Base-by-base conservation (phyloP, 1,140 invertebrate species). In the Amphibalanus amphitrite region DNA sequence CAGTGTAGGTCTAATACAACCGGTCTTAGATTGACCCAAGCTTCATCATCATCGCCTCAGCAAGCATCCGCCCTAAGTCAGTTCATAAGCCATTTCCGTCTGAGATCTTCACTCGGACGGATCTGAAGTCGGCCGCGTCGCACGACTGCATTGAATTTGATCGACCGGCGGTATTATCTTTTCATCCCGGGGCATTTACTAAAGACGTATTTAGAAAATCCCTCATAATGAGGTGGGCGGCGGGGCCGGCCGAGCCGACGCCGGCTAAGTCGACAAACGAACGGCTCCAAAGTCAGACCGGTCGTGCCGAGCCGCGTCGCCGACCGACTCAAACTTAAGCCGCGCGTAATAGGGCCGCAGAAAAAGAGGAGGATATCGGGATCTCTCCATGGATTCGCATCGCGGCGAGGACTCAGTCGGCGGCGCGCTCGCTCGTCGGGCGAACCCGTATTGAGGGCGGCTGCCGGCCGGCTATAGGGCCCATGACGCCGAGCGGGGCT, bases 141-240 rank as follows among this genome's bases (percentile, higher is more conserved):
- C 47, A 13, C 13, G 10, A 23, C 47, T 59, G 17, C 47, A 59
- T 59, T 59, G 47, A 59, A 59, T 59, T 59, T 59, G 47, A 59
- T 59, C 47, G 47, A 59, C 47, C 47, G 47, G 10, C 13, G 47
- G 47, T 23, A 59, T 59, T 59, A 59, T 59, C 47, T 20, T 59
- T 59, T 59, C 47, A 59, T 59, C 47, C 47, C 47, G 47, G 47
- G 47, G 47, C 47, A 59, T 59, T 59, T 59, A 59, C 47, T 23
- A 59, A 59, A 59, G 47, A 59, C 47, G 47, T 59, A 59, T 59
- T 59, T 59, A 59, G 47, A 59, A 59, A 59, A 59, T 59, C 47
- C 47, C 47, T 20, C 47, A 59, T 59, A 59, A 59, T 59, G 47
- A 59, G 47, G 4, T 38, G 33, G 47, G 10, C 10, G 47, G 10